Evolutionary conservation across 1,140 invertebrate species (phyloP).

Genomic region (Drosophila lacteicornis): DNA sequence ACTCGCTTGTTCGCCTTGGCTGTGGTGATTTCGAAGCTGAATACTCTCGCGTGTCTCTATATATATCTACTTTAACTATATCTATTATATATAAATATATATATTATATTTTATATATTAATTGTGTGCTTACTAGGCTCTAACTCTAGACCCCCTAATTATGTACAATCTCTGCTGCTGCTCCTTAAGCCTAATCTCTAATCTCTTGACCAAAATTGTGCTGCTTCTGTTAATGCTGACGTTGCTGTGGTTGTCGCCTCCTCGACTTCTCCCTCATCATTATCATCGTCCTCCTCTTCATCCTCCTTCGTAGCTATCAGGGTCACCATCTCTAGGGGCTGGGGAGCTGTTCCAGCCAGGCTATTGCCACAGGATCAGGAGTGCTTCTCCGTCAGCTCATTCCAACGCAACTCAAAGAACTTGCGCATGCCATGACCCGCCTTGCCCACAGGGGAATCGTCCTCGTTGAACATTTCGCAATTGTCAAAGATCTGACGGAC

Average conservation of each 20-base stretch:
- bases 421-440: constrained; percentile 96
- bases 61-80: constrained; percentile 33
- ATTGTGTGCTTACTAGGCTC: constrained; percentile 43
- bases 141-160: constrained; percentile 36
- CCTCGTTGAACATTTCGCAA: constrained; percentile 99
- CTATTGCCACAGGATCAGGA: constrained; percentile 70
- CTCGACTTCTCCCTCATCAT: neutral
- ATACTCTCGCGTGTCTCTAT: constrained; percentile 48
- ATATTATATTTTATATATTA: constrained; percentile 30
- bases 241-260: constrained; percentile 4
- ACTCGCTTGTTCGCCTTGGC: constrained; percentile 43
- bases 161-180: constrained; percentile 56
- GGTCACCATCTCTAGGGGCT: constrained; percentile 43
- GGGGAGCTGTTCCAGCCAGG: constrained; percentile 26
- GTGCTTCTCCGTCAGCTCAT: constrained; percentile 87
- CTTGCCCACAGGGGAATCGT: constrained; percentile 97
- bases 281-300: constrained; percentile 2
- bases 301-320: constrained; percentile 18
- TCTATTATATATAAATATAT: constrained; percentile 37
- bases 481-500: constrained; percentile 97
- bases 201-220: constrained; percentile 76
- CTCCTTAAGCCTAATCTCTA: constrained; percentile 12
- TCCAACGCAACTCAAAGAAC: constrained; percentile 96
- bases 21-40: constrained; percentile 38
- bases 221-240: constrained; percentile 60